Percentiles rank a stretch among this genome's conserved stretches.
phyloP scores from a whole-genome alignment of 2,113 vertebrate genomes.

The Motacilla alba region DNA sequence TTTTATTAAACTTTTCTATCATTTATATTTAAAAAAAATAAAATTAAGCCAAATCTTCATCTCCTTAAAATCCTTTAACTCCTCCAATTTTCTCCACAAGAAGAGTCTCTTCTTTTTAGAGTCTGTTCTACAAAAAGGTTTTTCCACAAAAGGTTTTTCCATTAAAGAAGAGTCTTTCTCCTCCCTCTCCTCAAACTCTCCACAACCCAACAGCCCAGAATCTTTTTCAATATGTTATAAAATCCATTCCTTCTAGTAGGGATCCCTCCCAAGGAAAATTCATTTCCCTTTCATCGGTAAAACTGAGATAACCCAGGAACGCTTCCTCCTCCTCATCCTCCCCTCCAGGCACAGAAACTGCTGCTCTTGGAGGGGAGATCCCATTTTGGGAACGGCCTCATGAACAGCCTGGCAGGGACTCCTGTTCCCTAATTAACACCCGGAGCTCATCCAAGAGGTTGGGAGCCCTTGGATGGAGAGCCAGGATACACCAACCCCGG shows the following conservation, averaged over 20 bases:
- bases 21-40: not conserved
- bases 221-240: not conserved
- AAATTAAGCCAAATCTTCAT: not conserved
- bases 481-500: not conserved
- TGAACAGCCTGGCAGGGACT: not conserved
- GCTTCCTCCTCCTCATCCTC: not conserved
- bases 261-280: not conserved
- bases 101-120: not conserved
- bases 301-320: not conserved
- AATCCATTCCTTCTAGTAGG: not conserved
- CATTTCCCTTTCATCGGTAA: not conserved
- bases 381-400: not conserved
- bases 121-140: not conserved
- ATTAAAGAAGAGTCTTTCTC: not conserved
- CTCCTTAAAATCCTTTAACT: not conserved
- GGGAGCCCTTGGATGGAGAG: not conserved
- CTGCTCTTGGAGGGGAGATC: not conserved
- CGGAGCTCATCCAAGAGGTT: not conserved
- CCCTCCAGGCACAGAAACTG: not conserved
- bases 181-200: not conserved
- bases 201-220: not conserved
- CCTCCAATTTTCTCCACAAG: not conserved
- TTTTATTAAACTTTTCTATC: not conserved
- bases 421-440: not conserved
- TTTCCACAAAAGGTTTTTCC: not conserved